These are phyloP conservation scores for Holocentrus rufus DNA, from an alignment of 2,797 vertebrate genomes.

Conservation along the genomic window DNA sequence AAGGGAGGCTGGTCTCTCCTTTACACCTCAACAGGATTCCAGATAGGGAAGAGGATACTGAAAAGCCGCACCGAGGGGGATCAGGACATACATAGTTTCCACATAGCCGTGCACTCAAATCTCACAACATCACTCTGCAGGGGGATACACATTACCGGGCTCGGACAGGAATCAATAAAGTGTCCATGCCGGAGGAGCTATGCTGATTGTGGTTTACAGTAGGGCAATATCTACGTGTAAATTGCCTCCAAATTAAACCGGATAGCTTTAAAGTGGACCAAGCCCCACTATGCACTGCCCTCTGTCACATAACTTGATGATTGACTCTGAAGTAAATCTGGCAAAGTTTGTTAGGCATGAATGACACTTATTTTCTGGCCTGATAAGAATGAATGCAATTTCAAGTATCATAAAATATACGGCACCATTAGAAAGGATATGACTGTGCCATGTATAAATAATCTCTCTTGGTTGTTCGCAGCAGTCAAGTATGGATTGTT, in stretches of 20 bases:
- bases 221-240: slow-evolving; percentile 45
- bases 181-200: slow-evolving; percentile 35
- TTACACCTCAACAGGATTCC: slow-evolving; percentile 4
- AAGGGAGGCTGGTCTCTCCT: slow-evolving; percentile 1
- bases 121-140: slow-evolving; percentile 38
- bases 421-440: slow-evolving; percentile 27
- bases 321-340: slow-evolving; percentile 19
- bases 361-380: slow-evolving; percentile 6
- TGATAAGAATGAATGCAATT: not conserved
- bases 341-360: slow-evolving; percentile 4
- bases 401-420: not conserved
- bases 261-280: slow-evolving; percentile 24
- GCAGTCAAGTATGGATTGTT: slow-evolving; percentile 40
- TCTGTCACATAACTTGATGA: slow-evolving; percentile 18
- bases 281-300: not conserved
- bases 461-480: slow-evolving; percentile 35
- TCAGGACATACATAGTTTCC: slow-evolving; percentile 41
- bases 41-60: slow-evolving; percentile 29
- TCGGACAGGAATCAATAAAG: slow-evolving; percentile 15
- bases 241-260: slow-evolving; percentile 46
- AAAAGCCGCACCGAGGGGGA: slow-evolving; percentile 20
- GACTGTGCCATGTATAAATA: slow-evolving; percentile 22
- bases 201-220: slow-evolving; percentile 45
- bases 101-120: slow-evolving; percentile 29
- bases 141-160: slow-evolving; percentile 14